Evolutionary conservation across 1,140 invertebrate species (phyloP).

Genomic region (Mya arenaria): DNA sequence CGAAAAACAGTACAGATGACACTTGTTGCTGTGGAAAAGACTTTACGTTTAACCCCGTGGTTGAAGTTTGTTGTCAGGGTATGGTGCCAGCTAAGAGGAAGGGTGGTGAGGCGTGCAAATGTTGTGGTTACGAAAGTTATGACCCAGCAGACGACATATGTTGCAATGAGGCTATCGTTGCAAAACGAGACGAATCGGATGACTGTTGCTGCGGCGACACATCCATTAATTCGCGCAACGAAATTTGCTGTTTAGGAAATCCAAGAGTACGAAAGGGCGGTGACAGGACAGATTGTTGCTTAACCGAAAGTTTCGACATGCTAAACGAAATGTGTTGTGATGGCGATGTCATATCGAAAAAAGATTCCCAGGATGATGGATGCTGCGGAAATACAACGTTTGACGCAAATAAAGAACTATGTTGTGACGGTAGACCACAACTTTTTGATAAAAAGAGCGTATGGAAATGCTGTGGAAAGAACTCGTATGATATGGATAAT

Average conservation of each 20-base stretch:
- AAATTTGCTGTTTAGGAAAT: slow-evolving; percentile 20
- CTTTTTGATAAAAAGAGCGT: background rate
- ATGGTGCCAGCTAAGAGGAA: background rate
- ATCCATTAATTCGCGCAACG: slow-evolving; percentile 1
- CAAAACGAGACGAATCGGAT: slow-evolving; percentile 6
- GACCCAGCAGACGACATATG: slow-evolving; percentile 4
- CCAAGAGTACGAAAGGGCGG: background rate
- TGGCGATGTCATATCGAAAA: slow-evolving; percentile 11
- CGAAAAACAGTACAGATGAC: slow-evolving; percentile 3
- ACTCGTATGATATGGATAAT: background rate
- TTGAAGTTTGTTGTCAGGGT: background rate
- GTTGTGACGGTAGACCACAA: slow-evolving; percentile 23
- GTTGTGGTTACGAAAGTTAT: slow-evolving; percentile 8
- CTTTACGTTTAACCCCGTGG: background rate
- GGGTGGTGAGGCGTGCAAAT: background rate
- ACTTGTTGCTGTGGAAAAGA: slow-evolving; percentile 20
- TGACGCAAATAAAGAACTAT: slow-evolving; percentile 27
- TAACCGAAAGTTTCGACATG: background rate
- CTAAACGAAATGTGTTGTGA: slow-evolving; percentile 29
- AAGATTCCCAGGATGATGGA: slow-evolving; percentile 11
- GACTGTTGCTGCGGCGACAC: slow-evolving; percentile 39
- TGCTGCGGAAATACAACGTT: slow-evolving; percentile 43
- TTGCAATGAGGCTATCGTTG: slow-evolving; percentile 10
- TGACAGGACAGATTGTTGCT: slow-evolving; percentile 19
- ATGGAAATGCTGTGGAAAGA: slow-evolving; percentile 15